A percentile compares a stretch with the other conserved stretches of the same genome.
Evolutionary conservation across 2,113 vertebrate genomes (phyloP).

Genomic region (Acanthochromis polyacanthus): DNA sequence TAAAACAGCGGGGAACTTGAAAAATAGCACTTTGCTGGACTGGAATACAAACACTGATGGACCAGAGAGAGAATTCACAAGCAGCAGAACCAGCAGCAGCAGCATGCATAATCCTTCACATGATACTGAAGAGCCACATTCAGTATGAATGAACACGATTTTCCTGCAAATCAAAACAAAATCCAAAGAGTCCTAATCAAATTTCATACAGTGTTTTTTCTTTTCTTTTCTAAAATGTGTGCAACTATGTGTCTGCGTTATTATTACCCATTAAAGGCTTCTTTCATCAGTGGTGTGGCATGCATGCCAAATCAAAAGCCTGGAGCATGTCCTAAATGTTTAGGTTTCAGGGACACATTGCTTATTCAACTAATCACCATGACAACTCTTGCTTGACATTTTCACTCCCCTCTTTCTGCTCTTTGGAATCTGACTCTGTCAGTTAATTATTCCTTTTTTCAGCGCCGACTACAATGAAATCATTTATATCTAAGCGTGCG

Average conservation of each 20-base stretch:
- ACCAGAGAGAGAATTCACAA: conserved; percentile 70
- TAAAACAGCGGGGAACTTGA: conserved; percentile 73
- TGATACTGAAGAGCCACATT: conserved; percentile 66
- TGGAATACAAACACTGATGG: conserved; percentile 73
- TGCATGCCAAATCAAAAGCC: conserved; percentile 49
- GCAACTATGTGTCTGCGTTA: conserved; percentile 32
- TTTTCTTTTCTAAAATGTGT: conserved; percentile 20
- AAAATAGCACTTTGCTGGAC: conserved; percentile 67
- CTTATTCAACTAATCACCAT: conserved; percentile 85
- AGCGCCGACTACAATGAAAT: conserved; percentile 48
- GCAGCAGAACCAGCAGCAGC: conserved; percentile 65
- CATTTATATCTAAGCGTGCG: conserved; percentile 39
- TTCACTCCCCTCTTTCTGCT: conserved; percentile 47
- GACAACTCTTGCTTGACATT: conserved; percentile 84
- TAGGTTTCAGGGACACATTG: conserved; percentile 71
- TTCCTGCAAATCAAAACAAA: conserved; percentile 49
- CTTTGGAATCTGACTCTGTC: conserved; percentile 70
- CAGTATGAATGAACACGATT: conserved; percentile 66
- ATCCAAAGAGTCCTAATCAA: conserved; percentile 51
- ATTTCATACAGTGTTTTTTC: conserved; percentile 36
- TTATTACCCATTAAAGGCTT: conserved; percentile 51
- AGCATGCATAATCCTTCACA: conserved; percentile 78
- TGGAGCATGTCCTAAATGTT: conserved; percentile 73
- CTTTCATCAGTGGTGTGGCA: conserved; percentile 47
- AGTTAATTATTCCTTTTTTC: conserved; percentile 64